phyloP scores from a whole-genome alignment of 2,888 invertebrate species.

The Eupithecia tripunctaria region DNA sequence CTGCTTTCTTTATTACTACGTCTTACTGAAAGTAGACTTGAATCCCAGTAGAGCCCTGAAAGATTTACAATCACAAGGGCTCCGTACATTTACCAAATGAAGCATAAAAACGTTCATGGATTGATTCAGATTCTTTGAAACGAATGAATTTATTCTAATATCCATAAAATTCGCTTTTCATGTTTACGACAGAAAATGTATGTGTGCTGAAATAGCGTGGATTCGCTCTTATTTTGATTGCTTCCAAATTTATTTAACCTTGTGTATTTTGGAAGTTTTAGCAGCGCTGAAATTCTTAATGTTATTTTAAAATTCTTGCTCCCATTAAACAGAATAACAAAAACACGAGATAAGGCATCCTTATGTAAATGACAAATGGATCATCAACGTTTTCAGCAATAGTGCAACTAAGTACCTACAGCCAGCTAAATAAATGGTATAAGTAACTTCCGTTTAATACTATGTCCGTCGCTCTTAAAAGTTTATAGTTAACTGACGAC shows the following conservation, averaged over 20 bases:
- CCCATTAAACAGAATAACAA: background rate
- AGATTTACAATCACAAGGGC: slow-evolving; percentile 24
- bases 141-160: slow-evolving; percentile 40
- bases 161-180: slow-evolving; percentile 36
- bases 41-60: slow-evolving; percentile 12
- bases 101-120: slow-evolving; percentile 40
- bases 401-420: background rate
- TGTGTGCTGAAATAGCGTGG: slow-evolving; percentile 15
- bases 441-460: background rate
- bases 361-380: background rate
- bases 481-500: background rate
- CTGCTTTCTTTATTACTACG: background rate
- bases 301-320: background rate
- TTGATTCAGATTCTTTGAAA: slow-evolving; percentile 34
- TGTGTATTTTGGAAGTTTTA: background rate
- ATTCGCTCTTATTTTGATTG: slow-evolving; percentile 34
- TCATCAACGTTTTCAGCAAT: background rate
- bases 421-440: too few species aligned
- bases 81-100: slow-evolving; percentile 43
- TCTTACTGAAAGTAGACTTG: background rate
- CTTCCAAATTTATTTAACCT: slow-evolving; percentile 14
- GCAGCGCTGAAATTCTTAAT: background rate
- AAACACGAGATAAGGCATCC: background rate
- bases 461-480: background rate
- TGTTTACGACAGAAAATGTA: slow-evolving; percentile 32